Evolutionary conservation across 1,140 invertebrate species (phyloP), one percentile per base, ranked within the genome.

Genomic region (Platyscapa corneri): DNA sequence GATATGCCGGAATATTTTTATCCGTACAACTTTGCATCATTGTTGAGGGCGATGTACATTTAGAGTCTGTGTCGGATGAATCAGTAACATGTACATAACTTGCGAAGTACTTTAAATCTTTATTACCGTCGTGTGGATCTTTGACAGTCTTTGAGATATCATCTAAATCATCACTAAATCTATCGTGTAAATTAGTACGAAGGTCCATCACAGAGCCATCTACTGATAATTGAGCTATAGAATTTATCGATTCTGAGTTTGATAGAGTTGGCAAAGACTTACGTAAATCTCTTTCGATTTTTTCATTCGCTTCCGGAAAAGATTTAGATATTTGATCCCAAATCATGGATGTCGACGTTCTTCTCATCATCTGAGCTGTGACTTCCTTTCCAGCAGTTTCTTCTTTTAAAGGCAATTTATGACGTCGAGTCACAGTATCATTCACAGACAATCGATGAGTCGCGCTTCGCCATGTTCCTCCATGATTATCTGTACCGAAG

Each of bases 261-360:
- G 34, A 67, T 18, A 88, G 49, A 53, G 88, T 88, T 0, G 88
- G 89, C 32, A 89, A 37, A 18, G 89, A 90, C 46, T 88, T 89
- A 0, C 84, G 72, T 12, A 87, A 81, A 37, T 81, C 49, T 18
- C 34, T 23, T 1, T 84, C 75, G 30, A 39, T 56, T 56, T 53
- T 6, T 30, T 77, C 30, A 6, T 46, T 32, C 14, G 27, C 39
- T 30, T 34, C 84, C 10, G 60, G 46, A 53, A 76, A 76, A 5
- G 42, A 14, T 34, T 88, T 89, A 2, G 86, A 53, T 39, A 87
- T 86, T 20, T 87, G 84, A 27, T 87, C 84, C 87, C 85, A 85
- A 14, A 70, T 20, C 49, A 86, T 85, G 30, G 89, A 86, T 5
- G 56, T 76, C 16, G 67, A 37, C 7, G 80, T 30, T 37, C 37